Base-by-base conservation (phyloP, 2,888 invertebrate species). In the Craniophora ligustri region DNA sequence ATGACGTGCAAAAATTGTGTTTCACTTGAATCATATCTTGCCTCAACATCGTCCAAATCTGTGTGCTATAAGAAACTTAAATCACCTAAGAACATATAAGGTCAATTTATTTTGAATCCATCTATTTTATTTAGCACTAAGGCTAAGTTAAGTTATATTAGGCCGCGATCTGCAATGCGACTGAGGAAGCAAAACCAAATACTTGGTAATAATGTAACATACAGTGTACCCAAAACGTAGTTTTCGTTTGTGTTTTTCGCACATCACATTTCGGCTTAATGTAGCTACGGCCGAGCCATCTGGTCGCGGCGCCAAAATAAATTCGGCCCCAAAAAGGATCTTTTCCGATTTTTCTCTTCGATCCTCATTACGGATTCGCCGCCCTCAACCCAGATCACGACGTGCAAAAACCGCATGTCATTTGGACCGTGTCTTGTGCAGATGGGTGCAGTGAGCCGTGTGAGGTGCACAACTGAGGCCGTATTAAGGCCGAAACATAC, bases 381-480 rank as follows among this genome's bases (percentile, higher is more conserved):
- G 59, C 14, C 36, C 66, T 59, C 46, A 59, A 73, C 66, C 46
- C 40, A 44, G 45, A 40, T 38, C 56, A 57, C 51, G 56, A 73
- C 51, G 49, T 45, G 31, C 57, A 67, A 74, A 74, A 74, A 74
- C 75, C 72, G 57, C 75, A 72, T 62, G 57, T 59, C 54, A 63
- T 69, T 69, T 61, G 44, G 57, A 60, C 63, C 54, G 48, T 74
- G 72, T 69, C 75, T 55, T 40, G 47, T 48, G 60, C 75, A 73
- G 72, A 66, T 66, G 66, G 54, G 72, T 54, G 55, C 72, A 71
- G 35, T 71, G 61, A 57, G 13, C 56, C 44, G 45, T 60, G 53
- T 10, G 42, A 55, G 49, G 55, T 64, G 67, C 64, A 73, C 66
- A 60, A 61, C 55, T 56, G 50, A 41, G 51, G 48, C 41, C 47